Conservation (phyloP, 2,888 invertebrate genomes). For the Tetropium fuscum region DNA sequence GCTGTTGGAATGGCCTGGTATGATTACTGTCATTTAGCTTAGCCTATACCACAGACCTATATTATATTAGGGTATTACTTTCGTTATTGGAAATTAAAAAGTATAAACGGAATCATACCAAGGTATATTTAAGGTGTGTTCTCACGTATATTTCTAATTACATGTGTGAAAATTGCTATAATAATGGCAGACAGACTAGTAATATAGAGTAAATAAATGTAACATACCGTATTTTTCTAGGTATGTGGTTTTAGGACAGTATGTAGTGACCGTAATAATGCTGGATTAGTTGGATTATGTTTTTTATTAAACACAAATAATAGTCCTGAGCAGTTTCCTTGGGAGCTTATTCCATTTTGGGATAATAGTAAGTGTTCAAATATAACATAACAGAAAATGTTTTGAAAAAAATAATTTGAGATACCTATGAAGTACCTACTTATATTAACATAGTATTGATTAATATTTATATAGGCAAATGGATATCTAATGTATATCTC, state of each 20-base stretch:
- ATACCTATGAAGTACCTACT: too few relatives aligned
- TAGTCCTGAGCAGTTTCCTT: constrained; percentile 24
- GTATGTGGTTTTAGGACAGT: constrained; percentile 38
- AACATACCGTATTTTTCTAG: constrained; percentile 32
- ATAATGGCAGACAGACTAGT: neutral
- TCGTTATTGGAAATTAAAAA: too few relatives aligned
- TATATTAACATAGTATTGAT: neutral
- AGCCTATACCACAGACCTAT: too few relatives aligned
- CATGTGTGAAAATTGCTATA: too few relatives aligned
- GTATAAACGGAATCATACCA: too few relatives aligned
- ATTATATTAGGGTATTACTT: too few relatives aligned
- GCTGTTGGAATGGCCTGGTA: too few relatives aligned
- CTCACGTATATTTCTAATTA: too few relatives aligned
- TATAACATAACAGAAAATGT: too few relatives aligned
- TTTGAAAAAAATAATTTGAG: too few relatives aligned
- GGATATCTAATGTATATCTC: constrained; percentile 56
- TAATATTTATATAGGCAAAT: constrained; percentile 11
- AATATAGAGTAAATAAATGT: constrained; percentile 16
- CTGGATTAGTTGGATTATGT: constrained; percentile 58
- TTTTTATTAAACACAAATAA: constrained; percentile 54
- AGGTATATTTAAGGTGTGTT: too few relatives aligned
- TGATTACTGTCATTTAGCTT: too few relatives aligned
- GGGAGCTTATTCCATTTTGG: constrained; percentile 48
- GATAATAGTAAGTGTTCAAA: constrained; percentile 42
- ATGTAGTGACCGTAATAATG: constrained; percentile 31